Base-by-base conservation (phyloP, 1,140 invertebrate species). In the Drosophila albomicans region DNA sequence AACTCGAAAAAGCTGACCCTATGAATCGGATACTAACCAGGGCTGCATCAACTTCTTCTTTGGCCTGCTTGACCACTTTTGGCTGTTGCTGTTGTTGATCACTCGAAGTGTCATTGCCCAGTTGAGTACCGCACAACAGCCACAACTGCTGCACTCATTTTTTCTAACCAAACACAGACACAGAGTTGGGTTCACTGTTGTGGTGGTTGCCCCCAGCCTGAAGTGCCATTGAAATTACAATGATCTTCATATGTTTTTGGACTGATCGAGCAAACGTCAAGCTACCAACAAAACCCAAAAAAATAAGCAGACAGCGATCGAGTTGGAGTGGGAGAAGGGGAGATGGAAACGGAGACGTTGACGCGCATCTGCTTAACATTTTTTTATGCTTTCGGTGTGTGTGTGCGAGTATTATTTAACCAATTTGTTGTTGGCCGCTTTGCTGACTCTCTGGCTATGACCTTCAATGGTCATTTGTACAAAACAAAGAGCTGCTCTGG, bases 181-280 rank as follows among this genome's bases (percentile, higher is more conserved):
- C 4, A 38, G 43, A 51, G 28, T 20, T 56, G 58, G 43, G 57
- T 74, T 75, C 54, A 64, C 6, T 38, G 35, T 38, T 56, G 48
- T 64, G 73, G 67, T 59, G 73, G 74, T 72, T 76, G 74, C 74
- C 66, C 74, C 56, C 70, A 68, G 65, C 46, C 56, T 87, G 79
- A 87, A 87, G 84, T 87, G 84, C 80, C 84, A 87, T 87, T 87
- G 85, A 87, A 89, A 88, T 84, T 84, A 89, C 82, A 88, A 84
- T 87, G 84, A 87, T 87, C 84, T 87, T 89, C 84, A 78, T 79
- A 70, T 79, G 77, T 71, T 82, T 88, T 87, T 81, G 84, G 85
- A 69, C 48, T 66, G 84, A 88, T 82, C 65, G 65, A 35, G 32
- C 52, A 75, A 68, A 67, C 78, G 82, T 85, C 81, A 63, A 78